These are phyloP conservation scores for Lepidocolaptes lacrymiger DNA, from an alignment of 2,797 vertebrate species.

Conservation along the genomic window DNA sequence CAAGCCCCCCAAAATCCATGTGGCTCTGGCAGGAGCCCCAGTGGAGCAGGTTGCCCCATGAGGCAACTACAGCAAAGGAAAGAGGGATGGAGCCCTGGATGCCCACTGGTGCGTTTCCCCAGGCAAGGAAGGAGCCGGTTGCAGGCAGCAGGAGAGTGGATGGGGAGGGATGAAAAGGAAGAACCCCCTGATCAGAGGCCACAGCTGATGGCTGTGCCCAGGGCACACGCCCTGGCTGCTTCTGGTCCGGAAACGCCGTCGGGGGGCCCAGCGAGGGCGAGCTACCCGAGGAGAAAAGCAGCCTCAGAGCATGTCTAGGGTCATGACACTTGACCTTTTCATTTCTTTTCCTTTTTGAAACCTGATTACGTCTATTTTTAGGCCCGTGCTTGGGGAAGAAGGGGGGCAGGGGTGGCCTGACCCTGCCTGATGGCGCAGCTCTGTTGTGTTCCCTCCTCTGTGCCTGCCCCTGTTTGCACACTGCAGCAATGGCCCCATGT, in stretches of 20 bases:
- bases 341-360: constrained; percentile 72
- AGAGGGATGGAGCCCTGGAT: background rate
- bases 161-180: background rate
- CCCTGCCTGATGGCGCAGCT: background rate
- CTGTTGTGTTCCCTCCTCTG: background rate
- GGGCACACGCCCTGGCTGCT: background rate
- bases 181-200: background rate
- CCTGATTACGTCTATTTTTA: constrained; percentile 70
- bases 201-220: constrained; percentile 14
- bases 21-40: background rate
- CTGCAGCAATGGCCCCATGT: accelerated
- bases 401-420: constrained; percentile 4
- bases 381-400: background rate
- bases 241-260: constrained; percentile 32
- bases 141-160: background rate
- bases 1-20: background rate
- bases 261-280: constrained; percentile 35
- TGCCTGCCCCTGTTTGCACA: background rate
- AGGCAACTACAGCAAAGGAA: background rate
- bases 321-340: constrained; percentile 57
- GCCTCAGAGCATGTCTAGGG: constrained; percentile 55
- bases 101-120: accelerated
- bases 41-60: accelerated
- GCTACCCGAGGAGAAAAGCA: constrained; percentile 12
- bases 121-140: background rate